Percentiles rank a stretch among this genome's conserved stretches.
Conservation (phyloP, 2,113 vertebrate species). For the Pristiophorus japonicus region DNA sequence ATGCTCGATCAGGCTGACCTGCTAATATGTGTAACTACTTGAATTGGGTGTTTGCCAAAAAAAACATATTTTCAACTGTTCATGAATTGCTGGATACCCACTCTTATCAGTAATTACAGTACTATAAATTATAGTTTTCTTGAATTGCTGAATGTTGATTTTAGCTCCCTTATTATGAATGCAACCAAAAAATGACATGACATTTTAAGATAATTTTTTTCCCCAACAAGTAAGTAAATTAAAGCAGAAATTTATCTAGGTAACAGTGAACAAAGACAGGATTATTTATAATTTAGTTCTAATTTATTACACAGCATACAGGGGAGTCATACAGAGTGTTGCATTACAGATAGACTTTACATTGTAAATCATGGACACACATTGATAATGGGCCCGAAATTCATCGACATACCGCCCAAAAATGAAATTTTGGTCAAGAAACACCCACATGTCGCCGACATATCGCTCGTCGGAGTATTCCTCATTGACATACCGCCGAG, state of each 20-base stretch:
- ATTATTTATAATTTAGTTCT: neutral
- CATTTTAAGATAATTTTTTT: neutral
- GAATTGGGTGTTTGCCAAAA: neutral
- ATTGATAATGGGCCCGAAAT: no score
- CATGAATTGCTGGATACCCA: neutral
- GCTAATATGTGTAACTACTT: neutral
- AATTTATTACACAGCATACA: neutral
- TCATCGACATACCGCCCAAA: no score
- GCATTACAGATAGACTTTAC: neutral
- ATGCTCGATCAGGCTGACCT: neutral
- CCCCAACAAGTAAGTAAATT: neutral
- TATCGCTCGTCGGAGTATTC: no score
- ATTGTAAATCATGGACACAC: neutral
- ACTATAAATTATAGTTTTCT: constrained; percentile 11
- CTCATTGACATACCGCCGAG: no score
- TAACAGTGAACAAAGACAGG: neutral
- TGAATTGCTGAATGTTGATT: neutral
- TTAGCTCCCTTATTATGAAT: neutral
- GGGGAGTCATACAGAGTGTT: neutral
- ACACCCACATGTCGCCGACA: no score
- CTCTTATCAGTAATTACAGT: neutral
- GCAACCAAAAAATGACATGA: neutral
- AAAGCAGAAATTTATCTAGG: neutral
- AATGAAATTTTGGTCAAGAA: no score
- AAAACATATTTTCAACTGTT: neutral